These are phyloP conservation scores for Tetraodon nigroviridis DNA, from an alignment of 2,113 vertebrate species.

Conservation along the genomic window DNA sequence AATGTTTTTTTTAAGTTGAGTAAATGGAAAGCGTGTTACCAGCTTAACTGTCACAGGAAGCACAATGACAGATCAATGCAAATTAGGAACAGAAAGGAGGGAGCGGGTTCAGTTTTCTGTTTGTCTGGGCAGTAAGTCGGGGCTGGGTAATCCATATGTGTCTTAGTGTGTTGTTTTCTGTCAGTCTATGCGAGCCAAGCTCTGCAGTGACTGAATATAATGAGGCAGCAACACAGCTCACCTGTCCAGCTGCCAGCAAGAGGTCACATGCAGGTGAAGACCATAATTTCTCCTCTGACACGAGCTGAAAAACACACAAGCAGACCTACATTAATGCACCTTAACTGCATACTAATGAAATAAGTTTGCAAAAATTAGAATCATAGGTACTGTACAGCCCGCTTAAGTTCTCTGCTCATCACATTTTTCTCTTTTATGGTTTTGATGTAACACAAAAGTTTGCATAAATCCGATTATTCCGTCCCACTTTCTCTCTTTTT, in stretches of 20 bases:
- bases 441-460: slow-evolving; percentile 19
- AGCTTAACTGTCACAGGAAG: background rate
- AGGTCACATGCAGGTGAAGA: slow-evolving; percentile 51
- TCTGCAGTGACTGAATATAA: slow-evolving; percentile 48
- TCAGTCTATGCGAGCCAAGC: slow-evolving; percentile 25
- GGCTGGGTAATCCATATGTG: slow-evolving; percentile 9
- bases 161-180: slow-evolving; percentile 25
- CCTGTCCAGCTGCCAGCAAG: slow-evolving; percentile 45
- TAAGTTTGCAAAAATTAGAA: background rate
- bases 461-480: slow-evolving; percentile 20
- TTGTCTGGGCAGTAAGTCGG: background rate
- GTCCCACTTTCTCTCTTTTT: slow-evolving; percentile 2
- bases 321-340: background rate
- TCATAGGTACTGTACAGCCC: too few relatives aligned
- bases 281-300: slow-evolving; percentile 22
- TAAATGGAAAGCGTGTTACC: background rate
- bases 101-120: slow-evolving; percentile 10
- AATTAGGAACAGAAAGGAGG: background rate
- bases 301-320: slow-evolving; percentile 1
- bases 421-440: slow-evolving; percentile 6
- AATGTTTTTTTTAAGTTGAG: too few relatives aligned
- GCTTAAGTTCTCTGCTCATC: background rate
- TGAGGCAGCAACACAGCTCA: slow-evolving; percentile 44
- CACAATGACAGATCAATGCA: slow-evolving; percentile 1
- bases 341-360: slow-evolving; percentile 1